phyloP scores from a whole-genome alignment of 2,113 vertebrate genomes.

The Rhinopithecus roxellana region DNA sequence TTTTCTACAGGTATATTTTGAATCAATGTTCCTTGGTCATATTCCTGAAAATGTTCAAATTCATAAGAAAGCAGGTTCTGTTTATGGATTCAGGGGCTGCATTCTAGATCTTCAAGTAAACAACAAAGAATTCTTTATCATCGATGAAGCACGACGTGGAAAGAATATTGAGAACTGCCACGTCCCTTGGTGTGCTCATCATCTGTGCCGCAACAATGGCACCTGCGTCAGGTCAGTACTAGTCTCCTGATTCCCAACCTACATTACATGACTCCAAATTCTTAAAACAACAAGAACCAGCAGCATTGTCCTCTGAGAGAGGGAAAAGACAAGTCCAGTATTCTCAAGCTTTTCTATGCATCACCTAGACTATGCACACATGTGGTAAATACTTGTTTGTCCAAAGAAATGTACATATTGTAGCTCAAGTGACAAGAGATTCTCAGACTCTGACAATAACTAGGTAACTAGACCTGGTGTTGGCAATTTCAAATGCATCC shows the following conservation, averaged over 20 bases:
- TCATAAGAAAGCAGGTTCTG: conserved; percentile 70
- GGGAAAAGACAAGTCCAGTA: neutral
- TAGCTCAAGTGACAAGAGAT: neutral
- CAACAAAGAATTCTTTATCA: conserved; percentile 85
- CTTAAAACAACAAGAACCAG: neutral
- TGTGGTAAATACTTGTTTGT: neutral
- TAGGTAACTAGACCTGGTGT: neutral
- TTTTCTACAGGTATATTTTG: conserved; percentile 84
- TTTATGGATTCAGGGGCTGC: conserved; percentile 86
- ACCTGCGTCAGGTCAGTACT: conserved; percentile 87
- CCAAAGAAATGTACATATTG: neutral
- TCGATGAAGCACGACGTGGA: conserved; percentile 84
- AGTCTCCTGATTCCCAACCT: neutral
- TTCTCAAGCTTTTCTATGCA: neutral
- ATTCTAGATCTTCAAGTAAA: conserved; percentile 89
- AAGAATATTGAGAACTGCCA: conserved; percentile 90
- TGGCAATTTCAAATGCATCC: neutral
- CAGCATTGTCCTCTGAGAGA: neutral
- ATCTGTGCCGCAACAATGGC: conserved; percentile 89
- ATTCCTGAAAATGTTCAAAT: conserved; percentile 83
- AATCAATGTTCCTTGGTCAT: conserved; percentile 88
- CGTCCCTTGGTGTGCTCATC: conserved; percentile 83
- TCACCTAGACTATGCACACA: neutral
- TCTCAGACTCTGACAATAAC: conserved; percentile 33
- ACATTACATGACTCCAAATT: neutral